Base-by-base conservation (phyloP, 2,888 invertebrate species). In the Anarsia innoxiella region DNA sequence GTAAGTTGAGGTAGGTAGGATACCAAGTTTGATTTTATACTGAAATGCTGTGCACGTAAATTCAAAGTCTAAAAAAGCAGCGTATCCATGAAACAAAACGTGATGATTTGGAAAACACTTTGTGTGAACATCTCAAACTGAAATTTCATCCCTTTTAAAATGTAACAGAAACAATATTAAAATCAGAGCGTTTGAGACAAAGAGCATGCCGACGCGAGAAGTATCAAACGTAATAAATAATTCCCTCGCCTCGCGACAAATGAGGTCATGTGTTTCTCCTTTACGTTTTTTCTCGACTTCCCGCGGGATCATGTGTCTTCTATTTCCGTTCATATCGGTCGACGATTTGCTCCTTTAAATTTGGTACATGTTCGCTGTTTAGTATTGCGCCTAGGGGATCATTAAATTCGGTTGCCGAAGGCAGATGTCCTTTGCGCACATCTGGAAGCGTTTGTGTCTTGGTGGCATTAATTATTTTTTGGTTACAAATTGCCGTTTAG, bases 221-320 rank as follows among this genome's bases (percentile, higher is more conserved):
- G 77, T 80, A 80, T 78, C 77, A 74, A 71, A 77, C 64, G 70
- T 67, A 78, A 83, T 84, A 84, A 84, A 84, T 84, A 80, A 82
- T 84, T 79, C 83, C 60, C 53, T 61, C 67, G 59, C 62, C 66
- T 65, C 68, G 63, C 76, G 80, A 84, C 83, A 84, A 84, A 84
- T 83, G 82, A 80, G 82, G 82, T 84, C 84, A 83, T 84, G 66
- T 83, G 84, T 84, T 84, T 79, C 79, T 74, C 69, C 72, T 82
- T 79, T 76, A 74, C 66, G 67, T 75, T 83, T 84, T 83, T 79
- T 78, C 67, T 51, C 55, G 59, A 51, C 78, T 82, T 82, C 83
- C 82, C 82, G 75, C 78, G 82, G 78, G 82, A 78, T 82, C 80
- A 74, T 80, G 71, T 80, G 80, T 79, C 79, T 76, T 82, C 84